Base-by-base conservation (phyloP, 2,113 vertebrate species). In the Bettongia penicillata region DNA sequence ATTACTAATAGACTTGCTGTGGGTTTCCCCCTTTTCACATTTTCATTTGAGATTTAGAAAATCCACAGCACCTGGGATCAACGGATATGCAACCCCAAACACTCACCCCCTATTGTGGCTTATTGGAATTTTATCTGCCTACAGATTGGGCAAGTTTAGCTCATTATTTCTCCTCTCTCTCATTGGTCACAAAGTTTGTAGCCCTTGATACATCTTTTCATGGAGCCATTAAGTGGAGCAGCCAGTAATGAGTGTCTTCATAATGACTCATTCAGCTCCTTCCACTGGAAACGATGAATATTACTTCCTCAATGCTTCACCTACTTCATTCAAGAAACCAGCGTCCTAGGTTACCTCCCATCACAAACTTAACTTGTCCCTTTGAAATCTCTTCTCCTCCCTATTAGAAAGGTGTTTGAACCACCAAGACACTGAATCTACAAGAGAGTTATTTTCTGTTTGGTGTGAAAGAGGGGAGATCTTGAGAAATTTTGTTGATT, bases 131-230 rank as follows among this genome's bases (percentile, higher is more conserved):
- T 97, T 94, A 97, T 94, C 94, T 96, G 95, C 89, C 53, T 97
- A 92, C 91, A 96, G 97, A 97, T 92, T 95, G 96, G 95, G 89
- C 96, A 93, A 95, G 92, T 96, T 96, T 94, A 93, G 94, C 94
- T 98, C 96, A 96, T 97, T 97, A 97, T 96, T 95, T 98, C 94
- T 96, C 90, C 92, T 53, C 94, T 95, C 92, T 97, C 96, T 96
- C 94, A 97, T 97, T 98, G 98, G 97, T 93, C 96, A 96, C 96
- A 94, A 95, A 96, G 94, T 97, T 97, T 97, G 96, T 94, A 97
- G 96, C 90, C 97, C 93, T 95, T 95, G 96, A 95, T 96, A 93
- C 95, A 93, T 96, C 97, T 96, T 98, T 97, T 95, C 94, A 94
- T 92, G 91, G 94, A 96, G 43, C 96, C 93, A 96, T 96, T 97